These are phyloP conservation scores for Himalopsyche tibetana DNA, from an alignment of 2,888 invertebrate genomes.

Conservation along the genomic window DNA sequence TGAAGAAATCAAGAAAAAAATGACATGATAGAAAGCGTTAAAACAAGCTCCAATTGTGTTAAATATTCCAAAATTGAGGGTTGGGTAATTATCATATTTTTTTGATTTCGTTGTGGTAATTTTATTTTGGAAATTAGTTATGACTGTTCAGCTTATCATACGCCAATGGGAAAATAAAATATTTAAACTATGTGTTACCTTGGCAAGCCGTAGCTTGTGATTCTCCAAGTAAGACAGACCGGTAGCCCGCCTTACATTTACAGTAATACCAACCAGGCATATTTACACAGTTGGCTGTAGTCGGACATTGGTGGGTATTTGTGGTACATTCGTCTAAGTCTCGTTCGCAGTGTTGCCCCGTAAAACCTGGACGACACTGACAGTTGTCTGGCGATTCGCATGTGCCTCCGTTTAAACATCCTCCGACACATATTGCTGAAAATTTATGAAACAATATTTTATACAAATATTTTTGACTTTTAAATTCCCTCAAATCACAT, in stretches of 20 bases:
- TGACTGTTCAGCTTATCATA: too few relatives aligned
- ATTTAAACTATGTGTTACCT: constrained; percentile 71
- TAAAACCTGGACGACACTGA: constrained; percentile 88
- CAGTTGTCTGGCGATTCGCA: constrained; percentile 88
- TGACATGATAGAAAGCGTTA: too few relatives aligned
- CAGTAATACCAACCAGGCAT: constrained; percentile 95
- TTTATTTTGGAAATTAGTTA: too few relatives aligned
- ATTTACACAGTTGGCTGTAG: constrained; percentile 88
- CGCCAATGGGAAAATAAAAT: too few relatives aligned
- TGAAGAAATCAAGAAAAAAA: too few relatives aligned
- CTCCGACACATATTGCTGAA: constrained; percentile 87
- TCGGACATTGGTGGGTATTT: constrained; percentile 83
- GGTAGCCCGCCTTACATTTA: constrained; percentile 88
- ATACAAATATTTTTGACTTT: too few relatives aligned
- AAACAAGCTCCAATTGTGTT: too few relatives aligned
- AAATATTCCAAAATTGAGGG: too few relatives aligned
- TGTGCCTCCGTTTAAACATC: constrained; percentile 89
- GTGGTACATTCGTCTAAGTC: constrained; percentile 91
- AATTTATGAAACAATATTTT: constrained; percentile 61
- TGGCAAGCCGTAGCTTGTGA: constrained; percentile 80
- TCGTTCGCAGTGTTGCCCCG: constrained; percentile 88
- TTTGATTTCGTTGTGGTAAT: too few relatives aligned
- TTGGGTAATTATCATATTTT: too few relatives aligned
- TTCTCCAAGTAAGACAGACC: constrained; percentile 77
- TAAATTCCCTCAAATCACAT: too few relatives aligned